phyloP scores from a whole-genome alignment of 1,140 invertebrate species.

The Brachionus asplanchnoidis region DNA sequence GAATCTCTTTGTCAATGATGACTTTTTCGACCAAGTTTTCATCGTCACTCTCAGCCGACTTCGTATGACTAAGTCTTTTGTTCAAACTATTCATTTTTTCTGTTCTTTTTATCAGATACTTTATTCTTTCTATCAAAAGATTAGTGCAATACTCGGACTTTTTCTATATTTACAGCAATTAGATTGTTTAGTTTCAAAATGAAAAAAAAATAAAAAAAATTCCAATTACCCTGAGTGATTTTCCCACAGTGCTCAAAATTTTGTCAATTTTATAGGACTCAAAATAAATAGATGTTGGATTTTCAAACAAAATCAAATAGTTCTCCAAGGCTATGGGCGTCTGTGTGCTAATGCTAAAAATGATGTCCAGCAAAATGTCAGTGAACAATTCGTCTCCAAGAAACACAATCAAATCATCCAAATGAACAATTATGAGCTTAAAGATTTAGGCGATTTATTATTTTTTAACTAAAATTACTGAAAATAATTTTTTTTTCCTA shows the following conservation, averaged over 20 bases:
- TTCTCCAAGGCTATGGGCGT: not conserved
- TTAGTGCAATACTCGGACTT: constrained; percentile 17
- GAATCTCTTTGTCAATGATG: not conserved
- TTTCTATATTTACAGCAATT: not conserved
- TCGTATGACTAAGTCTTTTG: not conserved
- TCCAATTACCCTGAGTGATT: not conserved
- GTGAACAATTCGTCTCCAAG: not conserved
- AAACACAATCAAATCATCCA: constrained; percentile 38
- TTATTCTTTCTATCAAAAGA: constrained; percentile 17
- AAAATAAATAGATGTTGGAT: not conserved
- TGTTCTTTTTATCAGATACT: not conserved
- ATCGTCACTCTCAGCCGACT: not conserved
- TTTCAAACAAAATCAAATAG: constrained; percentile 16
- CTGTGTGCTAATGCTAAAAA: not conserved
- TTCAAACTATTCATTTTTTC: not conserved
- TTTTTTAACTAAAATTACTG: no score
- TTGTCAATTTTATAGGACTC: constrained; percentile 23
- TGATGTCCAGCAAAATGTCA: not conserved
- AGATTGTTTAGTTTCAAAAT: not conserved
- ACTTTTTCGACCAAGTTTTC: not conserved
- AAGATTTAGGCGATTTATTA: no score
- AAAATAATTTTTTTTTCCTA: no score
- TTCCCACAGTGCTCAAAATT: constrained; percentile 12
- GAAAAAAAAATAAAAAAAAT: not conserved
- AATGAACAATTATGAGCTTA: constrained; percentile 16